Evolutionary conservation across 2,797 vertebrate species (phyloP), one percentile per base, ranked within the genome.

Genomic region (Geotrypetes seraphini): DNA sequence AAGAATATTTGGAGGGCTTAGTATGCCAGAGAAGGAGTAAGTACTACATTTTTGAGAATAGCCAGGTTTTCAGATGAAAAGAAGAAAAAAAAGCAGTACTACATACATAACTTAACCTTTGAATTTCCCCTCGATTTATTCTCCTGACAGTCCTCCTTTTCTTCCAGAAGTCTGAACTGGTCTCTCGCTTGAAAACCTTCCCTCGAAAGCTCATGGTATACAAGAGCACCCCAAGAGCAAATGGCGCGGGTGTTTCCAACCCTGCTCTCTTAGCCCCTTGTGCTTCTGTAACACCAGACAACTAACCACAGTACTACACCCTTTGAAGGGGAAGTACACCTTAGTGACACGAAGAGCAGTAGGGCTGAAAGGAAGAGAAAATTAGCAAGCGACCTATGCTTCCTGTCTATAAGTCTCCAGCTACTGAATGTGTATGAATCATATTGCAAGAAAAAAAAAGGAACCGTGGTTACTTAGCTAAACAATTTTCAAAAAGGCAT

Each of bases 131-230:
- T 48, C 64, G 81, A 20, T 82, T 77, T 36, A 83, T 72, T 60
- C 86, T 84, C 60, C 57, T 80, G 29, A 69, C 0, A 1, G 73
- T 83, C 56, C 73, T 87, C 16, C 69, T 69, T 76, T 81, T 95
- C 80, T 38, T 95, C 73, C 91, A 71, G 61, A 95, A 85, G 22
- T 86, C 79, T 17, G 44, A 44, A 55, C 75, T 91, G 65, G 83
- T 70, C 42, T 89, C 78, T 42, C 34, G 61, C 41, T 47, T 79
- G 60, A 84, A 84, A 39, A 69, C 70, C 71, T 73, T 85, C 48
- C 80, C 90, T 45, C 86, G 83, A 71, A 97, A 94, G 63, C 93
- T 98, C 94, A 98, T 98, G 35, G 48, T 48, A 36, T 12, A 42
- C 34, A 17, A n/a, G n/a, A n/a, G n/a, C n/a, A n/a, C n/a, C n/a